A percentile compares a stretch with the other conserved stretches of the same genome.
phyloP scores from a whole-genome alignment of 2,888 invertebrate genomes.

The Colostygia pectinataria region DNA sequence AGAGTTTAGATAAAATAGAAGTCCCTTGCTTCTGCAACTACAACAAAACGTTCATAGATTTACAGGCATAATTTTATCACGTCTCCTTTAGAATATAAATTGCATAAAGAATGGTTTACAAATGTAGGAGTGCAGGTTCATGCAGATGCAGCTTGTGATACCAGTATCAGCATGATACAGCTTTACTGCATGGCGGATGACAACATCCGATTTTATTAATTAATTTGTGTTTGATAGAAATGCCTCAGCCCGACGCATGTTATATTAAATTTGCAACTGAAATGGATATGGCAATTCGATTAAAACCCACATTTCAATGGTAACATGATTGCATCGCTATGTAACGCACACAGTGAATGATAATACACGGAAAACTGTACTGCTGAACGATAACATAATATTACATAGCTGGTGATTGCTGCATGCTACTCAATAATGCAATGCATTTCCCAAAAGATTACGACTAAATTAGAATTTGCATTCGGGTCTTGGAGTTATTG shows the following conservation, averaged over 20 bases:
- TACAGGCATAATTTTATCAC: slow-evolving; percentile 20
- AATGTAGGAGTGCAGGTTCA: slow-evolving; percentile 48
- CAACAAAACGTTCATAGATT: slow-evolving; percentile 18
- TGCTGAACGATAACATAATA: slow-evolving; percentile 49
- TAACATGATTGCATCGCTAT: slow-evolving; percentile 62
- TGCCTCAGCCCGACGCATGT: slow-evolving; percentile 81
- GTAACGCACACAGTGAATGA: slow-evolving; percentile 58
- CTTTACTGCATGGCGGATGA: slow-evolving; percentile 82
- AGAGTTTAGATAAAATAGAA: slow-evolving; percentile 26
- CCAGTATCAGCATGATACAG: slow-evolving; percentile 78
- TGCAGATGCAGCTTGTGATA: slow-evolving; percentile 67
- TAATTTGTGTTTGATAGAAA: slow-evolving; percentile 77
- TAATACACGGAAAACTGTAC: slow-evolving; percentile 47
- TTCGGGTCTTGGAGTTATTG: slow-evolving; percentile 51
- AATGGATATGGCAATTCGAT: slow-evolving; percentile 56
- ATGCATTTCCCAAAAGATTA: slow-evolving; percentile 62
- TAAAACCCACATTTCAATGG: slow-evolving; percentile 44
- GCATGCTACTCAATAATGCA: slow-evolving; percentile 71
- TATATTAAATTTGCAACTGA: slow-evolving; percentile 54
- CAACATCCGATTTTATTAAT: slow-evolving; percentile 72
- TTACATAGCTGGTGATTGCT: slow-evolving; percentile 67
- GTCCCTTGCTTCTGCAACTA: slow-evolving; percentile 30
- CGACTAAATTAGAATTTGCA: slow-evolving; percentile 64
- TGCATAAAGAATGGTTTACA: slow-evolving; percentile 12
- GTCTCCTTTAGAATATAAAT: slow-evolving; percentile 16